Evolutionary conservation across 2,888 invertebrate genomes (phyloP), one percentile per base, ranked within the genome.

Genomic region (Lepidocyrtinus sp.): DNA sequence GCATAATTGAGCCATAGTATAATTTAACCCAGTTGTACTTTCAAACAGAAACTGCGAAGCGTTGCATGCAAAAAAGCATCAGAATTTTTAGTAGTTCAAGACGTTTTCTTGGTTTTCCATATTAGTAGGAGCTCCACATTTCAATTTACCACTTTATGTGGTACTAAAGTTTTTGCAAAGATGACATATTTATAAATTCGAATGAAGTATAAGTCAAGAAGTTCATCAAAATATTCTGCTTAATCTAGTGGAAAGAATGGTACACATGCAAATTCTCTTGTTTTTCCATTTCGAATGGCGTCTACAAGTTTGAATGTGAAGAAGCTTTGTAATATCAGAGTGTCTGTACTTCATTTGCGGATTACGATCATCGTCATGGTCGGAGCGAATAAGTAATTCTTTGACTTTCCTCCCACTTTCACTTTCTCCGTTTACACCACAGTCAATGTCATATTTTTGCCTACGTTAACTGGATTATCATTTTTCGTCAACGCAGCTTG

Each of bases 231-330:
- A 55, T 12, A 36, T 45, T 24, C 19, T 36, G 71, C 21, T 62
- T 73, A 74, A 74, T 74, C 67, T 74, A 67, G 59, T 67, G 74
- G 59, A 74, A 62, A 27, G 21, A 65, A 74, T 65, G 64, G 25
- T 46, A 67, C 55, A 24, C 74, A 74, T 74, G 74, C 74, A 74
- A 74, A 65, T 74, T 74, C 59, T 59, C 67, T 65, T 74, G 74
- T 61, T 74, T 73, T 36, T 36, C 36, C 12, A 36, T 36, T 36
- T 36, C 36, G 36, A 12, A 50, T 65, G 55, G 27, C 26, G 17
- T 26, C 63, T 7, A 22, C 25, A 15, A 22, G 22, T 22, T 63
- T 17, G 17, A 36, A 12, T 36, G 36, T 36, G 36, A 5, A 7
- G 36, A 36, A 7, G 36, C 36, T 36, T 5, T 36, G 36, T 36